Conservation (phyloP, 1,140 invertebrate genomes). For the Pararge aegeria region DNA sequence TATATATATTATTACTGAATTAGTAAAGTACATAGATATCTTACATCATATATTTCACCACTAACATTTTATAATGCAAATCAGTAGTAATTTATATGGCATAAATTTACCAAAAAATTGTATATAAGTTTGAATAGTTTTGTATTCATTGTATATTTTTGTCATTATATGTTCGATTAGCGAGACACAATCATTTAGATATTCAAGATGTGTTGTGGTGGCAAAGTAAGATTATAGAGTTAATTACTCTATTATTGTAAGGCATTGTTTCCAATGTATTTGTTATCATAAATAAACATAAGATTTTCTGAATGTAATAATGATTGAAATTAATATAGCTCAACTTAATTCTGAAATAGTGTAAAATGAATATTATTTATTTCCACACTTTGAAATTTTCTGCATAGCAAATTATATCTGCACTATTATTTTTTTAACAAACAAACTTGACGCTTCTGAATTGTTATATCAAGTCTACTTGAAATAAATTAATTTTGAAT, state of each 20-base stretch:
- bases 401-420: background rate
- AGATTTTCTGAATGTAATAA: background rate
- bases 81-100: slow-evolving; percentile 23
- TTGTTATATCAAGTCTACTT: no score
- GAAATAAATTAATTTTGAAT: no score
- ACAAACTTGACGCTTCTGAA: background rate
- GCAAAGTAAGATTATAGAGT: background rate
- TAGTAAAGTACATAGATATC: background rate
- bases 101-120: slow-evolving; percentile 29
- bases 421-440: background rate
- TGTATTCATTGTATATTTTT: slow-evolving; percentile 22
- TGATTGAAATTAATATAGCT: background rate
- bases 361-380: background rate
- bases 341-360: background rate
- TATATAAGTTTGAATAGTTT: slow-evolving; percentile 30
- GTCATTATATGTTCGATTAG: background rate
- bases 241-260: background rate
- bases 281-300: background rate
- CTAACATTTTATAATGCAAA: slow-evolving; percentile 14
- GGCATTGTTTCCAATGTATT: background rate
- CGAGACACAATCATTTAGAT: background rate
- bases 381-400: background rate
- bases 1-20: no score
- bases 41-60: background rate
- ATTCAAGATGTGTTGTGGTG: background rate